Evolutionary conservation across 2,888 invertebrate species (phyloP).

Genomic region (Falcaria lacertinaria): DNA sequence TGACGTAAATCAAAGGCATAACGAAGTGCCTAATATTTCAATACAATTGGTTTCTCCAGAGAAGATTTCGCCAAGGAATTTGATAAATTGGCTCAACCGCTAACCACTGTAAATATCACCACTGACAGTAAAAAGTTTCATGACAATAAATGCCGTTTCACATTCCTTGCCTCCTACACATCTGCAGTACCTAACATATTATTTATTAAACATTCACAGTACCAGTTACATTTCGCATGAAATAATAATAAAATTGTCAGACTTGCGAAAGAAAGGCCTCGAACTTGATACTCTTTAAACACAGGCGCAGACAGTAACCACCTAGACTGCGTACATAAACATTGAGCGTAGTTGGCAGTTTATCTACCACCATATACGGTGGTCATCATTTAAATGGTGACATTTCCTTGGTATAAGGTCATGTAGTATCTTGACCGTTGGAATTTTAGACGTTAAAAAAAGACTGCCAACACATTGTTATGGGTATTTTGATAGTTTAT

Average conservation of each 20-base stretch:
- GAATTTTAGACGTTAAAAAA: too few relatives aligned
- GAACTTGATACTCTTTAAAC: slow-evolving; percentile 1
- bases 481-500: too few relatives aligned
- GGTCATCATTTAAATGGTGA: slow-evolving; percentile 32
- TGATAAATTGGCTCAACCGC: not conserved
- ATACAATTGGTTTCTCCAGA: not conserved
- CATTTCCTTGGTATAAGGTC: slow-evolving; percentile 31
- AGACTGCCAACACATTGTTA: too few relatives aligned
- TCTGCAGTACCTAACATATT: not conserved
- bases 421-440: slow-evolving; percentile 4
- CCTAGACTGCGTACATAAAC: slow-evolving; percentile 20
- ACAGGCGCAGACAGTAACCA: slow-evolving; percentile 17
- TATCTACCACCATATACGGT: slow-evolving; percentile 28
- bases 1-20: not conserved
- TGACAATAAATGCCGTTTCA: slow-evolving; percentile 11
- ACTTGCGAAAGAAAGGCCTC: slow-evolving; percentile 8
- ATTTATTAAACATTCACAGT: not conserved
- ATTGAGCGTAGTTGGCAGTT: slow-evolving; percentile 15
- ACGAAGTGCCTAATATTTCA: not conserved
- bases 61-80: not conserved
- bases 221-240: not conserved
- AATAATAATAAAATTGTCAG: slow-evolving; percentile 1
- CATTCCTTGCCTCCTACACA: slow-evolving; percentile 16
- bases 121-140: slow-evolving; percentile 4
- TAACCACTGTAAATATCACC: not conserved